Conservation (phyloP, 2,113 vertebrate genomes). For the Procavia capensis region DNA sequence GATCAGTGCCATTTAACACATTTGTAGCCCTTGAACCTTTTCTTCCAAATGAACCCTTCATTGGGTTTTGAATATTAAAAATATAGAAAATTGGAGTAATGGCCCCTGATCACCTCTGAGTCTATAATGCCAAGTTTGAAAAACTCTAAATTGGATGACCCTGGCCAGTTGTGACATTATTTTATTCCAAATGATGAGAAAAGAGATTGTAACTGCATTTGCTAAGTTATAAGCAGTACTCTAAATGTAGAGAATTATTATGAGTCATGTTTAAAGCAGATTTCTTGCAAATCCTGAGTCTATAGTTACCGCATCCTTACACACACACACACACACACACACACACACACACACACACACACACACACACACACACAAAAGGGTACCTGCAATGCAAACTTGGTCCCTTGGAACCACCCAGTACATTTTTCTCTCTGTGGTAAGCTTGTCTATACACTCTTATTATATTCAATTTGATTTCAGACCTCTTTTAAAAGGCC, state of each 20-base stretch:
- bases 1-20: neutral
- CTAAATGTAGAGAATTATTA: neutral
- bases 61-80: neutral
- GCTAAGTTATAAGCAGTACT: neutral
- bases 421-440: neutral
- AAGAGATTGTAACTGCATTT: neutral
- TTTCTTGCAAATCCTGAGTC: neutral
- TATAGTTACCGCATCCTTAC: neutral
- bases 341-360: too few relatives aligned
- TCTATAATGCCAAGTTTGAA: neutral
- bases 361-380: too few relatives aligned
- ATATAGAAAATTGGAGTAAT: neutral
- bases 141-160: neutral
- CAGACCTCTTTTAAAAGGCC: neutral
- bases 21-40: neutral
- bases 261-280: neutral
- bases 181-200: slow-evolving; percentile 1
- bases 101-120: neutral
- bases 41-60: slow-evolving; percentile 20
- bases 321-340: neutral
- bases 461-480: neutral
- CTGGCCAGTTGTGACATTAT: neutral
- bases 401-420: neutral
- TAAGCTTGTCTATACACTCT: neutral
- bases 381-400: neutral